Conservation (phyloP, 1,140 invertebrate genomes). For the Drosophila nikananu region DNA sequence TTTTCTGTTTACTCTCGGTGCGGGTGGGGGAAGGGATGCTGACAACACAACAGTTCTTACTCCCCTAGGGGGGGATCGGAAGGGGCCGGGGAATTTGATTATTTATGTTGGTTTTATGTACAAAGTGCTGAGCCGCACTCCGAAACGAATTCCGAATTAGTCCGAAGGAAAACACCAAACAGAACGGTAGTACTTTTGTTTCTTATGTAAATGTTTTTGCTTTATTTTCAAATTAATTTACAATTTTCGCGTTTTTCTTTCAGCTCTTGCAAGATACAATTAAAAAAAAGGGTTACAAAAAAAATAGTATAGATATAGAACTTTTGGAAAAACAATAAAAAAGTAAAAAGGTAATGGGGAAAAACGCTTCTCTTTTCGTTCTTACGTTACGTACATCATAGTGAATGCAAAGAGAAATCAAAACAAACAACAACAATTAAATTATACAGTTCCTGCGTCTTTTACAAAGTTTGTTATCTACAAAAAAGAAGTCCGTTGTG, state of each 20-base stretch:
- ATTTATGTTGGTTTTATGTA: slow-evolving; percentile 16
- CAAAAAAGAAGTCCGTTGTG: slow-evolving; percentile 25
- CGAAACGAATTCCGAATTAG: slow-evolving; percentile 25
- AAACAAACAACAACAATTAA: slow-evolving; percentile 43
- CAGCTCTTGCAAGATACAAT: slow-evolving; percentile 46
- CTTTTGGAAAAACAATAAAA: slow-evolving; percentile 17
- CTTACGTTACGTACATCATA: slow-evolving; percentile 27
- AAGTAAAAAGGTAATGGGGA: background rate
- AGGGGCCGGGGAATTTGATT: slow-evolving; percentile 7
- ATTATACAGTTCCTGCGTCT: slow-evolving; percentile 24
- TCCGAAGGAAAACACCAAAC: slow-evolving; percentile 47
- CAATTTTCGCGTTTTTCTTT: slow-evolving; percentile 46
- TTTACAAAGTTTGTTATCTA: slow-evolving; percentile 35
- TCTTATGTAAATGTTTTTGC: slow-evolving; percentile 49
- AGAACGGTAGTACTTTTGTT: slow-evolving; percentile 22
- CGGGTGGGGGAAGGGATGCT: background rate
- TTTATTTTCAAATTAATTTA: slow-evolving; percentile 67
- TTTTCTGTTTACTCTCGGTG: background rate
- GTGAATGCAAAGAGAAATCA: slow-evolving; percentile 21
- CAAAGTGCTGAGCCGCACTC: slow-evolving; percentile 44
- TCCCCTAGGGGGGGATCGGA: background rate
- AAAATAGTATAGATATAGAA: slow-evolving; percentile 6
- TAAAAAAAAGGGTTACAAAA: slow-evolving; percentile 21
- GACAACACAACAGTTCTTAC: slow-evolving; percentile 22
- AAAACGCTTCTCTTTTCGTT: background rate